A percentile compares a stretch with the other conserved stretches of the same genome.
Evolutionary conservation across 2,113 vertebrate genomes (phyloP).

Genomic region (Odocoileus hemionus): DNA sequence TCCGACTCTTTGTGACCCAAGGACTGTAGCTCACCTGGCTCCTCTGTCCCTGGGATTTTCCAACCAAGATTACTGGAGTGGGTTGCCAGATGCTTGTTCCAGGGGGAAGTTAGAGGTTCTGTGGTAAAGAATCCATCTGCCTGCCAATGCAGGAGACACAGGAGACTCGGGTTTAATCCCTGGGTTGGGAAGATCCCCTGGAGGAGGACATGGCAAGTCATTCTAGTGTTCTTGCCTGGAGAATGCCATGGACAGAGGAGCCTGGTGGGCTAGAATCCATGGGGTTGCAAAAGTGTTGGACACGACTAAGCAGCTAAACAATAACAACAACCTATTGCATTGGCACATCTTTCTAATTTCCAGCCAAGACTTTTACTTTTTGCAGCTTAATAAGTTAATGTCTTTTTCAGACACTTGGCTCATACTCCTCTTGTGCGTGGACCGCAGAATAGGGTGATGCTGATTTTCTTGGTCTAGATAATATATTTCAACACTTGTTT

Average conservation of each 20-base stretch:
- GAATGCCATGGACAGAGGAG: not conserved
- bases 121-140: not conserved
- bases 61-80: not conserved
- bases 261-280: not conserved
- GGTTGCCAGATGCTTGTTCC: not conserved
- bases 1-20: not conserved
- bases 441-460: not conserved
- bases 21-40: not conserved
- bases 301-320: not conserved
- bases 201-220: not conserved
- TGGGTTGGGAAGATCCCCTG: not conserved
- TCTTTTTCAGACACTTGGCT: not conserved
- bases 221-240: not conserved
- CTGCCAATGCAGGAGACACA: not conserved
- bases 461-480: not conserved
- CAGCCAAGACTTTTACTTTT: not conserved
- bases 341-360: not conserved
- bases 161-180: not conserved
- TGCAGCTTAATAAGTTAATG: not conserved
- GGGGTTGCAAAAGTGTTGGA: not conserved
- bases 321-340: not conserved
- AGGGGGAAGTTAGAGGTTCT: not conserved
- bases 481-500: not conserved
- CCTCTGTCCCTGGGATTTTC: not conserved
- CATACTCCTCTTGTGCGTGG: not conserved